Evolutionary conservation across 2,888 invertebrate species (phyloP).

Genomic region (Drosophila lacicola): DNA sequence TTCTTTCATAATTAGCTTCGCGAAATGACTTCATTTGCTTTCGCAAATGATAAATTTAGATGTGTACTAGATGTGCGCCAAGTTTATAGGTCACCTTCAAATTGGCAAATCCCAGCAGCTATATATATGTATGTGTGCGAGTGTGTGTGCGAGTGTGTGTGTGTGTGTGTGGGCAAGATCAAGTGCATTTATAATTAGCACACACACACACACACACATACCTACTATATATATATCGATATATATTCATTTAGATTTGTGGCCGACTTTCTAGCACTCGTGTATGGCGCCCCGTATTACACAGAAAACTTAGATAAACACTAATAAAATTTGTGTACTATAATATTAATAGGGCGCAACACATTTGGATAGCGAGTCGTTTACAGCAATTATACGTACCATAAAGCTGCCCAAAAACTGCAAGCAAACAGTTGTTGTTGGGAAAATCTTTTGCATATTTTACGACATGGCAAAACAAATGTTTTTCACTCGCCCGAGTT

Average conservation of each 20-base stretch:
- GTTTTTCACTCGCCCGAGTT: slow-evolving; percentile 69
- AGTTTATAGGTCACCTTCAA: slow-evolving; percentile 54
- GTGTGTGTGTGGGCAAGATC: slow-evolving; percentile 39
- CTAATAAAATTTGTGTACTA: slow-evolving; percentile 53
- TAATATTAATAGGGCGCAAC: slow-evolving; percentile 72
- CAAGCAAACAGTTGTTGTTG: slow-evolving; percentile 1
- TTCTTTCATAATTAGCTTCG: slow-evolving; percentile 12
- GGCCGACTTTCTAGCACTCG: slow-evolving; percentile 25
- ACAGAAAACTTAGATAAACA: slow-evolving; percentile 71
- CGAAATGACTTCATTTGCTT: slow-evolving; percentile 44
- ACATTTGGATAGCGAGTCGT: slow-evolving; percentile 64
- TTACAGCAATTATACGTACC: slow-evolving; percentile 75
- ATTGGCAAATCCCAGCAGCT: slow-evolving; percentile 31
- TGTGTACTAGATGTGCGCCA: background rate
- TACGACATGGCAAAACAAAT: slow-evolving; percentile 80
- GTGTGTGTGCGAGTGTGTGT: background rate
- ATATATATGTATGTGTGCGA: background rate
- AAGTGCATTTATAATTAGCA: slow-evolving; percentile 52
- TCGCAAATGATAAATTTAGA: slow-evolving; percentile 23
- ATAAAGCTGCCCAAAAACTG: slow-evolving; percentile 69
- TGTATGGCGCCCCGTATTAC: slow-evolving; percentile 66
- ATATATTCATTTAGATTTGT: slow-evolving; percentile 2
- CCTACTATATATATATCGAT: background rate
- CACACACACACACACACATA: background rate
- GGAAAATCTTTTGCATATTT: slow-evolving; percentile 69